A percentile compares a stretch with the other conserved stretches of the same genome.
phyloP scores from a whole-genome alignment of 1,140 invertebrate genomes.

The Centruroides sculpturatus region DNA sequence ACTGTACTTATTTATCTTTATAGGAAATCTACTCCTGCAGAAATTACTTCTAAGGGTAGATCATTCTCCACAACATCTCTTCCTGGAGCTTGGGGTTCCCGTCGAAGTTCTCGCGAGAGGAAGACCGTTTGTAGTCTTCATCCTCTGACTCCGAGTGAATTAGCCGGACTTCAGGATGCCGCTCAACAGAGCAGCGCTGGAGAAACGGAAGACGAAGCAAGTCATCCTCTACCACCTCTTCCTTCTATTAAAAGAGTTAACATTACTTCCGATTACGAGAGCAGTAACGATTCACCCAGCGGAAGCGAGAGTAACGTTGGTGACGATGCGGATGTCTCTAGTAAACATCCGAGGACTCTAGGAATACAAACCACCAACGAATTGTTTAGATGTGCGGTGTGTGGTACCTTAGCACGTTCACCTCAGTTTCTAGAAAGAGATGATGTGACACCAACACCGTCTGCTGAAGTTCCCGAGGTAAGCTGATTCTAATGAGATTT shows the following conservation, averaged over 20 bases:
- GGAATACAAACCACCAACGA: no score
- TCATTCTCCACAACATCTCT: slow-evolving; percentile 22
- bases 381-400: no score
- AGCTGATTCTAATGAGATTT: no score
- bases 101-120: slow-evolving; percentile 17
- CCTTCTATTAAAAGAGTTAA: slow-evolving; percentile 19
- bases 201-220: not conserved
- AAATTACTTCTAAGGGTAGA: slow-evolving; percentile 6
- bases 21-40: not conserved
- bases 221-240: slow-evolving; percentile 3
- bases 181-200: slow-evolving; percentile 14
- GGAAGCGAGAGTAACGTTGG: slow-evolving; percentile 22
- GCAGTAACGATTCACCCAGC: slow-evolving; percentile 31
- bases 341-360: no score
- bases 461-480: no score
- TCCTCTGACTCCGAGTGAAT: slow-evolving; percentile 19
- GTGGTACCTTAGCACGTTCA: no score
- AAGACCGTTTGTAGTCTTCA: slow-evolving; percentile 27
- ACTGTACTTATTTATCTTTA: no score
- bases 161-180: slow-evolving; percentile 3
- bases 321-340: no score
- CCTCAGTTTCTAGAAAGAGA: no score
- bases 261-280: slow-evolving; percentile 35
- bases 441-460: no score
- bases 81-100: slow-evolving; percentile 19